Evolutionary conservation across 2,888 invertebrate genomes (phyloP), one percentile per base, ranked within the genome.

Genomic region (Drosophila meridionalis): DNA sequence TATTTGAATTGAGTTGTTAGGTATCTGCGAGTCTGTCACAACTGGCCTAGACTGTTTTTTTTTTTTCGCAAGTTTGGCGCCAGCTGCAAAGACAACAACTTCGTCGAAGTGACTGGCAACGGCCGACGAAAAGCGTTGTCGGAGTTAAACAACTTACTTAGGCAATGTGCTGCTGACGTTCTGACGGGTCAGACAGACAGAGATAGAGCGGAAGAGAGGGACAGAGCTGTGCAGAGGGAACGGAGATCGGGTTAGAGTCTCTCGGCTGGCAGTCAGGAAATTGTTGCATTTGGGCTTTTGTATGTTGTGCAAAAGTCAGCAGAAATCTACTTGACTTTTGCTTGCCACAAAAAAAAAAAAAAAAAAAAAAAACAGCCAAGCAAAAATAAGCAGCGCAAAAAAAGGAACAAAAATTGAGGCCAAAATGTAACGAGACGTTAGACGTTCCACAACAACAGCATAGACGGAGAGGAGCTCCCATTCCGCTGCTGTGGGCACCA

Each of bases 111-210:
- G 61, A 75, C 75, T 80, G 73, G 61, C 68, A 76, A 65, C 70
- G 66, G 69, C 63, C 68, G 69, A 65, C 65, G 66, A 53, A 62
- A 73, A 67, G 57, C 69, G 73, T 83, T 73, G 87, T 68, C 76
- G 66, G 89, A 90, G 87, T 90, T 87, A 88, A 90, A 82, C 87
- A 90, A 90, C 90, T 87, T 90, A 90, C 83, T 90, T 83, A 79
- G 80, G 83, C 76, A 63, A 70, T 76, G 83, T 61, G 68, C 57
- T 53, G 60, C 58, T 53, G 63, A 55, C 36, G 55, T 63, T 45
- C 60, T 47, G 62, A 55, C 38, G 56, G 69, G 48, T 42, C 53
- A 58, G 30, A 20, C 45, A 30, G 42, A 53, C 28, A n/a, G 47
- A 30, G 40, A 58, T 30, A n/a, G 45, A 32, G 43, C 55, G 30